These are phyloP conservation scores for Craterocephalus amniculus DNA, from an alignment of 2,797 vertebrate genomes.

Conservation along the genomic window DNA sequence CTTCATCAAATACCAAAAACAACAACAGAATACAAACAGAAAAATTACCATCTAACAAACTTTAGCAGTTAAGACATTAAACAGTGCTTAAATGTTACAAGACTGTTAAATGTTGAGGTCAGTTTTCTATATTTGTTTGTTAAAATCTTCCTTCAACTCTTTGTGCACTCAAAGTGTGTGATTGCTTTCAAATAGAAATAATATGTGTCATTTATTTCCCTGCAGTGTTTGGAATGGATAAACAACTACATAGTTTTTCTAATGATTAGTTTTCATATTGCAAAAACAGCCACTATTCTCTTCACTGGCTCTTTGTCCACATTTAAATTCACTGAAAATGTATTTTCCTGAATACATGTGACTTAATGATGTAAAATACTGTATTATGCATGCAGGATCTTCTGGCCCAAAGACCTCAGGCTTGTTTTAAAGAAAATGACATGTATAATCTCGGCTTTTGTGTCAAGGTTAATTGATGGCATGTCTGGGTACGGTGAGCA, in stretches of 20 bases:
- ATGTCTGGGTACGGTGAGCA: constrained; percentile 13
- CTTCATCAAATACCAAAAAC: constrained; percentile 50
- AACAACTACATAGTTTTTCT: not conserved
- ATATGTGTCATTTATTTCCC: not conserved
- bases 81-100: not conserved
- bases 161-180: not conserved
- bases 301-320: not conserved
- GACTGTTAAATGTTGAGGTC: not conserved
- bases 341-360: not conserved
- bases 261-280: not conserved
- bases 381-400: constrained; percentile 42
- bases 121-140: not conserved
- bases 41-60: constrained; percentile 24
- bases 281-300: not conserved
- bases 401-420: constrained; percentile 36
- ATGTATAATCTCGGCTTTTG: constrained; percentile 33
- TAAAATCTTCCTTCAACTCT: not conserved
- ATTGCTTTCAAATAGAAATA: not conserved
- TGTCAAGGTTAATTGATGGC: constrained; percentile 52
- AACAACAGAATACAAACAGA: constrained; percentile 29
- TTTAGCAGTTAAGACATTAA: constrained; percentile 24
- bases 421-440: constrained; percentile 33
- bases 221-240: too few relatives aligned
- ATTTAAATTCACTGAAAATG: constrained; percentile 4
- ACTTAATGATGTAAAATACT: constrained; percentile 29